These are phyloP conservation scores for Congeria kusceri DNA, from an alignment of 2,888 invertebrate genomes.

Conservation along the genomic window DNA sequence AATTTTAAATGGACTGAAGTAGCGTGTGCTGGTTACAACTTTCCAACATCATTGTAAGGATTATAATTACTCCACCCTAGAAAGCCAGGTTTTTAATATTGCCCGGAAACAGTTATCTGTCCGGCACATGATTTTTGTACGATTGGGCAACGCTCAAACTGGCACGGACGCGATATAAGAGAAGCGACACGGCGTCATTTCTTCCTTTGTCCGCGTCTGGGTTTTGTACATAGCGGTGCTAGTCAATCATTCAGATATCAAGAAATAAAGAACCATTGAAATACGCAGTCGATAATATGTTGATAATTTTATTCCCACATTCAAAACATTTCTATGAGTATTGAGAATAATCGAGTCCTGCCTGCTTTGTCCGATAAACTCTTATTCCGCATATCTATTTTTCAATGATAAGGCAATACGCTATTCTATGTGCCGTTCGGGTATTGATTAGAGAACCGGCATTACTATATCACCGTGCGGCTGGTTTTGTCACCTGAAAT, in stretches of 20 bases:
- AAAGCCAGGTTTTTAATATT: too few relatives aligned
- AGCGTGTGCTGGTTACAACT: too few relatives aligned
- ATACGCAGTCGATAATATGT: conserved; percentile 53
- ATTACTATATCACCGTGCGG: conserved; percentile 53
- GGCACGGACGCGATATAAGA: too few relatives aligned
- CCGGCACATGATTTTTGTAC: too few relatives aligned
- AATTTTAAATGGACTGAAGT: too few relatives aligned
- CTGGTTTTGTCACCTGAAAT: conserved; percentile 62
- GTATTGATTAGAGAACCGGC: conserved; percentile 52
- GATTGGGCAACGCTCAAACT: too few relatives aligned
- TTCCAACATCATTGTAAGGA: too few relatives aligned
- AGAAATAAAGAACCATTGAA: conserved; percentile 49
- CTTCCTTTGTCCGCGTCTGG: not conserved
- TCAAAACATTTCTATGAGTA: conserved; percentile 58
- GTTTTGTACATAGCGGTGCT: conserved; percentile 27
- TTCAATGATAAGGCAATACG: conserved; percentile 45
- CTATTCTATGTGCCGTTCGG: conserved; percentile 23
- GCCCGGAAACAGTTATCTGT: too few relatives aligned
- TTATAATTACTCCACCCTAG: too few relatives aligned
- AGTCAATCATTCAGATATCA: conserved; percentile 44
- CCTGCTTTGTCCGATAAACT: conserved; percentile 35
- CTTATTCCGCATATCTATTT: conserved; percentile 34
- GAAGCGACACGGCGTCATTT: too few relatives aligned
- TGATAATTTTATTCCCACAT: conserved; percentile 64
- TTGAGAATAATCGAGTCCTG: conserved; percentile 46